These are phyloP conservation scores for Hirudinaria manillensis DNA, from an alignment of 2,888 invertebrate genomes.

Conservation along the genomic window DNA sequence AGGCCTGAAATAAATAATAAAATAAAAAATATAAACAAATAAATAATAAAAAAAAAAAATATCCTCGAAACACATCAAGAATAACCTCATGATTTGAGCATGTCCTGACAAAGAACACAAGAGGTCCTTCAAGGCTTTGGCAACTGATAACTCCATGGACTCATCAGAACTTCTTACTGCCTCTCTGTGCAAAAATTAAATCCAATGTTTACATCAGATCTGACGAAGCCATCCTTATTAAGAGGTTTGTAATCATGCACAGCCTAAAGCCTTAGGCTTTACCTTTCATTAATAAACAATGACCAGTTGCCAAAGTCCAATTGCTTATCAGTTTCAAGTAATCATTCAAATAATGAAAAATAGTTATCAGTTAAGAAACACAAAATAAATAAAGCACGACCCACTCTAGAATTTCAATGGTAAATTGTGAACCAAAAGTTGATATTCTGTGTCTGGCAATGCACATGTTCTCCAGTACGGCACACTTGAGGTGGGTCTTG, in stretches of 20 bases:
- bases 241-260: too few relatives aligned
- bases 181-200: not conserved
- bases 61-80: not conserved
- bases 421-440: not conserved
- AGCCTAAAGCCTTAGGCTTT: too few relatives aligned
- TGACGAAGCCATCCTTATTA: too few relatives aligned
- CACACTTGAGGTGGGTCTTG: not conserved
- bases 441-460: slow-evolving; percentile 2
- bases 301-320: too few relatives aligned
- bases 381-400: too few relatives aligned
- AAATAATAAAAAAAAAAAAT: not conserved
- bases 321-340: too few relatives aligned
- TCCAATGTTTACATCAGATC: too few relatives aligned
- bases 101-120: slow-evolving; percentile 10
- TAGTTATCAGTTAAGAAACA: too few relatives aligned
- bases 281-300: too few relatives aligned
- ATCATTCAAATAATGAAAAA: too few relatives aligned
- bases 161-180: not conserved
- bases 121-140: not conserved
- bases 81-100: not conserved
- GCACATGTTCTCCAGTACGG: not conserved
- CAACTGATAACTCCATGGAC: not conserved
- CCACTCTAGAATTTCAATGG: not conserved
- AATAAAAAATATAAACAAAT: not conserved
- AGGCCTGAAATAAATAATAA: not conserved